Percentiles rank a stretch among this genome's conserved stretches.
Conservation (phyloP, 2,113 vertebrate species). For the Triplophysa rosa region DNA sequence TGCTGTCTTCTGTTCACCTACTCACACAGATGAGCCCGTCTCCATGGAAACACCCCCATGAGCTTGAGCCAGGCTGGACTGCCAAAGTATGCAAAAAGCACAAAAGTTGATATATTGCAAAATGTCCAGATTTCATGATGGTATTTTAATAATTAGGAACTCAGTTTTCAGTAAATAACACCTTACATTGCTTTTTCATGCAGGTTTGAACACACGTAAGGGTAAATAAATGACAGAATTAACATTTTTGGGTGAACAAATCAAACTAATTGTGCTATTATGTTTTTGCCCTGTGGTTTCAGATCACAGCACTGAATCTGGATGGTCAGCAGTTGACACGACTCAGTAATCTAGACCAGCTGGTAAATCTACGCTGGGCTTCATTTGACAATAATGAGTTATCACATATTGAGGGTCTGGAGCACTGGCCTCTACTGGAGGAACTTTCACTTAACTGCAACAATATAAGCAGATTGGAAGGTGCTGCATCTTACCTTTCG, state of each 20-base stretch:
- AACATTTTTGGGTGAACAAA: not conserved
- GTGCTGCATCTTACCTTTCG: conserved; percentile 42
- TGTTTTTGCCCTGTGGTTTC: conserved; percentile 15
- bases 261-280: not conserved
- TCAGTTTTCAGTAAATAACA: not conserved
- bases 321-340: conserved; percentile 80
- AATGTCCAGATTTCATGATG: not conserved
- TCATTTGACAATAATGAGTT: conserved; percentile 85
- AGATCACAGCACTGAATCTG: conserved; percentile 84
- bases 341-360: conserved; percentile 76
- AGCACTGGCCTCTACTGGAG: conserved; percentile 77
- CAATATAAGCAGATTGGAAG: conserved; percentile 77
- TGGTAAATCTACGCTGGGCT: conserved; percentile 83
- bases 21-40: conserved; percentile 72
- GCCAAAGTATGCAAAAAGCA: conserved; percentile 63
- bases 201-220: too few species aligned
- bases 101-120: not conserved
- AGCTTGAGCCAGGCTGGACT: conserved; percentile 74
- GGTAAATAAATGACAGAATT: not conserved
- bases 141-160: too few species aligned
- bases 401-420: conserved; percentile 78
- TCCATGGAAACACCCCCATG: conserved; percentile 63
- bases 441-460: conserved; percentile 85
- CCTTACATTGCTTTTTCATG: not conserved
- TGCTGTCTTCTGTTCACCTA: conserved; percentile 79